phyloP scores from a whole-genome alignment of 2,888 invertebrate species.

The Hypolimnas misippus region DNA sequence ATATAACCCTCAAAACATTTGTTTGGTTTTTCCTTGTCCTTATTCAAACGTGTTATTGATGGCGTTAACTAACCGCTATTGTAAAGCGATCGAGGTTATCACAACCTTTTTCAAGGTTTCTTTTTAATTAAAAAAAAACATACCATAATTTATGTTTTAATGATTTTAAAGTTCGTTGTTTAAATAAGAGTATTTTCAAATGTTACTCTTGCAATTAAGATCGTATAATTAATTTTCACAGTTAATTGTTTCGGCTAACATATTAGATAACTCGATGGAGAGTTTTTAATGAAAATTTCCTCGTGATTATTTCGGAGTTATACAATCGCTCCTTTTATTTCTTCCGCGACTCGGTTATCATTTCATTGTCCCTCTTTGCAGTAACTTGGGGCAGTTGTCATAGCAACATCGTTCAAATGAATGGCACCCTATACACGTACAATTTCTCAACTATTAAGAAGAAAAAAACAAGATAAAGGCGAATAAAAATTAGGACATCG shows the following conservation, averaged over 20 bases:
- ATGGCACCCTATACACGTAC: neutral
- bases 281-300: neutral
- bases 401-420: constrained; percentile 8
- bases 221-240: neutral
- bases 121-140: neutral
- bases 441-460: neutral
- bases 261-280: neutral
- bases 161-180: neutral
- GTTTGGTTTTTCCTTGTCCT: constrained; percentile 44
- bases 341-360: neutral
- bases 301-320: constrained; percentile 8
- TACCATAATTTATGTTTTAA: constrained; percentile 4
- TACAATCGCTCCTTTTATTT: neutral
- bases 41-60: constrained; percentile 38
- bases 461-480: neutral
- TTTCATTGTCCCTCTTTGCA: constrained; percentile 15
- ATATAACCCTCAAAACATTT: constrained; percentile 30
- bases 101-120: constrained; percentile 32
- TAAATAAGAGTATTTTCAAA: neutral
- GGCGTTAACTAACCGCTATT: constrained; percentile 32
- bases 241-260: too few species aligned
- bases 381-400: constrained; percentile 14
- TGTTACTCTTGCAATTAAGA: neutral
- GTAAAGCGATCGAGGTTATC: constrained; percentile 39
- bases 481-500: constrained; percentile 30